These are phyloP conservation scores for Artibeus lituratus DNA, from an alignment of 2,797 vertebrate genomes.

Conservation along the genomic window DNA sequence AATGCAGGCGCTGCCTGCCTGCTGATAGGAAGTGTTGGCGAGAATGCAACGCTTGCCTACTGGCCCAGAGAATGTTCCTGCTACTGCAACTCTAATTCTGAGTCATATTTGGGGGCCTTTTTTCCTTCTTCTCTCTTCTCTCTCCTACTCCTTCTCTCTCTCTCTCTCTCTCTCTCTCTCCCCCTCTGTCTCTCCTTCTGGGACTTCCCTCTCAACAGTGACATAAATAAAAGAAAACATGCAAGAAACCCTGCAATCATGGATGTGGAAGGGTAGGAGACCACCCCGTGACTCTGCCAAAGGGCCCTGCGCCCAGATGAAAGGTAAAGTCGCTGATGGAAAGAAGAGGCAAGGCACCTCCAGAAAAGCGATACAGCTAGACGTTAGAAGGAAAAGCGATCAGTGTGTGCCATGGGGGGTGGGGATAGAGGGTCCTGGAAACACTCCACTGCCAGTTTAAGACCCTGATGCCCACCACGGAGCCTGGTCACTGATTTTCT, in stretches of 20 bases:
- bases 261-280: neutral
- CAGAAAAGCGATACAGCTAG: neutral
- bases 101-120: neutral
- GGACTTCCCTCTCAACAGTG: constrained; percentile 7
- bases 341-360: neutral
- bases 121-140: neutral
- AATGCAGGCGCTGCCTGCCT: constrained; percentile 18
- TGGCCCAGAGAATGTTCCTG: constrained; percentile 26
- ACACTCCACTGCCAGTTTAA: neutral
- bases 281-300: neutral
- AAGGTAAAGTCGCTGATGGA: neutral
- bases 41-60: constrained; percentile 26
- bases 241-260: neutral
- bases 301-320: neutral
- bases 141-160: neutral
- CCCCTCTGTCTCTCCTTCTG: neutral
- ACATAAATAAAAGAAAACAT: constrained; percentile 1
- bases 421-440: neutral
- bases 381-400: neutral
- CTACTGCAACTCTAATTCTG: constrained; percentile 37
- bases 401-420: rapidly evolving
- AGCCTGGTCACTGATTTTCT: neutral
- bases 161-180: neutral
- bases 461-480: neutral
- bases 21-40: constrained; percentile 19